These are phyloP conservation scores for Seira sanloemensis DNA, from an alignment of 2,888 invertebrate species.

Conservation along the genomic window DNA sequence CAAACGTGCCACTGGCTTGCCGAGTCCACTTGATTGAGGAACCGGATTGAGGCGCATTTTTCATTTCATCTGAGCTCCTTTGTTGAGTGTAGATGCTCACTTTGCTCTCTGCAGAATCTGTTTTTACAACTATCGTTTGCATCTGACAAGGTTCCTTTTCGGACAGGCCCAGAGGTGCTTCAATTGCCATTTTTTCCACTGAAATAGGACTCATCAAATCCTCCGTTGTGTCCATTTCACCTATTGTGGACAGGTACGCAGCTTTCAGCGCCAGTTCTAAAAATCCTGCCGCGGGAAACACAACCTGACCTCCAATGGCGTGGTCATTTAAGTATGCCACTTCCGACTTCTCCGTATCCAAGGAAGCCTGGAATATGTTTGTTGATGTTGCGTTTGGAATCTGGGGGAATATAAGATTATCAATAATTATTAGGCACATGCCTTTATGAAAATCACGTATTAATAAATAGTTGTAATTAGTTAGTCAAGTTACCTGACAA, in stretches of 20 bases:
- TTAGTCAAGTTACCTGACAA: no score
- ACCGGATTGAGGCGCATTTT: background rate
- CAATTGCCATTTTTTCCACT: constrained; percentile 60
- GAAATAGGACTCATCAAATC: constrained; percentile 51
- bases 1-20: constrained; percentile 60
- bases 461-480: background rate
- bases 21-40: constrained; percentile 63
- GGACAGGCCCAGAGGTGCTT: constrained; percentile 59
- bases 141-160: constrained; percentile 51
- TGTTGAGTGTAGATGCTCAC: constrained; percentile 56
- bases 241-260: constrained; percentile 55
- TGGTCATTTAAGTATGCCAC: constrained; percentile 64
- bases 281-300: constrained; percentile 67
- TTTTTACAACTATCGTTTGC: constrained; percentile 55
- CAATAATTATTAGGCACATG: background rate
- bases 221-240: constrained; percentile 19
- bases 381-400: constrained; percentile 55
- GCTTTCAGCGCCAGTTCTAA: constrained; percentile 59
- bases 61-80: background rate
- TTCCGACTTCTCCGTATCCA: constrained; percentile 48
- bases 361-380: constrained; percentile 57
- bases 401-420: no score
- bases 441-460: background rate
- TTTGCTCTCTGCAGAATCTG: constrained; percentile 32
- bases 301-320: constrained; percentile 46